Evolutionary conservation across 2,888 invertebrate genomes (phyloP).

Genomic region (Aspidapion aeneum): DNA sequence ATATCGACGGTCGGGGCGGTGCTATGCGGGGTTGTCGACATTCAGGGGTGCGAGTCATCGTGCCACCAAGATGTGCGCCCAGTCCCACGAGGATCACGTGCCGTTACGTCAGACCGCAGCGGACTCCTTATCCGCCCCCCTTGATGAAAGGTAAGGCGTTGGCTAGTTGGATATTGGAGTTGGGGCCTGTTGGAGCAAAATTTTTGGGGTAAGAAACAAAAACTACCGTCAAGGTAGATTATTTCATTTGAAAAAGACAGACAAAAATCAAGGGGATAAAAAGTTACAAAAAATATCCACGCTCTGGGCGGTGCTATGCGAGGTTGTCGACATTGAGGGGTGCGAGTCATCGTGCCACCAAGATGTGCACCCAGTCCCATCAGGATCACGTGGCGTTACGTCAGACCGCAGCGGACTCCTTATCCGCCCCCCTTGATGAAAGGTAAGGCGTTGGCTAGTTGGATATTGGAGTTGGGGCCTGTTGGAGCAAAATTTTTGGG

Average conservation of each 20-base stretch:
- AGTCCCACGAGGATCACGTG: constrained; percentile 98
- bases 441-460: constrained; percentile 94
- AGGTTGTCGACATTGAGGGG: constrained; percentile 97
- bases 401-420: constrained; percentile 75
- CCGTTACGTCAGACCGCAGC: constrained; percentile 80
- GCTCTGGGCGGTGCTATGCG: constrained; percentile 99
- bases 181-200: constrained; percentile 96
- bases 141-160: constrained; percentile 98
- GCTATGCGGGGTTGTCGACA: constrained; percentile 99
- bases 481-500: constrained; percentile 97
- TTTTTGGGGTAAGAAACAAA: constrained; percentile 89
- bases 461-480: constrained; percentile 96
- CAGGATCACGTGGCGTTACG: constrained; percentile 94
- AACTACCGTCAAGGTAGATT: too few relatives aligned
- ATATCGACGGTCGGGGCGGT: constrained; percentile 98
- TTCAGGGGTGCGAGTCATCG: constrained; percentile 96
- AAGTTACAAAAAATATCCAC: constrained; percentile 68
- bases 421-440: constrained; percentile 99
- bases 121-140: constrained; percentile 93
- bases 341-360: constrained; percentile 97
- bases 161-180: constrained; percentile 92
- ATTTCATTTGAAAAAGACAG: too few relatives aligned
- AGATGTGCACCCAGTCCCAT: constrained; percentile 96
- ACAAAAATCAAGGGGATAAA: too few relatives aligned
- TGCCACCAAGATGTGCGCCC: constrained; percentile 94